Percentiles rank a stretch among this genome's conserved stretches.
Conservation (phyloP, 2,888 invertebrate species). For the Ennomos fuscantarius region DNA sequence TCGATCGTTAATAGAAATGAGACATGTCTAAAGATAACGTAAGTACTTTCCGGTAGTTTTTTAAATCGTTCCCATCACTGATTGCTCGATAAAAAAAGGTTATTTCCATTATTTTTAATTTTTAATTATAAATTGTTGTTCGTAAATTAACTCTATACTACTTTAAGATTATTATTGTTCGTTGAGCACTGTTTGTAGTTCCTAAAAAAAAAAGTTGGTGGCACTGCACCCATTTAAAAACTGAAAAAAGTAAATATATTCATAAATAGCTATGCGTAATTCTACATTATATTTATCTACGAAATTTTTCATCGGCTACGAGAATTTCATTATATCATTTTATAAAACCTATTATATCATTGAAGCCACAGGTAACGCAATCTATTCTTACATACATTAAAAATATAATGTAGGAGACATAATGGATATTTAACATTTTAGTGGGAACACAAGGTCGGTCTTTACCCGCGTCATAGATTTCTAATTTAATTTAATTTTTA, state of each 20-base stretch:
- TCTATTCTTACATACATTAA: constrained; percentile 20
- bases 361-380: constrained; percentile 13
- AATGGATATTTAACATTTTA: constrained; percentile 21
- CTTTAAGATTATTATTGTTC: too few relatives aligned
- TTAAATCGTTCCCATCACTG: too few relatives aligned
- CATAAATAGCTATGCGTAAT: constrained; percentile 18
- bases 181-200: too few relatives aligned
- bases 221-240: constrained; percentile 18
- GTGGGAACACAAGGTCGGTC: constrained; percentile 14
- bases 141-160: too few relatives aligned
- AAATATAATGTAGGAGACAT: constrained; percentile 24
- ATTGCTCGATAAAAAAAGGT: too few relatives aligned
- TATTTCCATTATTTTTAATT: too few relatives aligned
- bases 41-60: too few relatives aligned
- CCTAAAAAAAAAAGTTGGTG: constrained; percentile 15
- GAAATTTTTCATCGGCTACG: too few relatives aligned
- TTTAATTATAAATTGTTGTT: too few relatives aligned
- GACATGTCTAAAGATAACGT: too few relatives aligned
- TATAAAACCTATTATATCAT: constrained; percentile 11
- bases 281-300: too few relatives aligned
- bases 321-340: not conserved
- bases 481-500: constrained; percentile 14
- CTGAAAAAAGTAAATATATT: constrained; percentile 8
- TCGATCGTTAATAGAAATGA: too few relatives aligned
- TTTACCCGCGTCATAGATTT: constrained; percentile 20